phyloP scores from a whole-genome alignment of 2,113 vertebrate species.

The Ceratotherium simum region DNA sequence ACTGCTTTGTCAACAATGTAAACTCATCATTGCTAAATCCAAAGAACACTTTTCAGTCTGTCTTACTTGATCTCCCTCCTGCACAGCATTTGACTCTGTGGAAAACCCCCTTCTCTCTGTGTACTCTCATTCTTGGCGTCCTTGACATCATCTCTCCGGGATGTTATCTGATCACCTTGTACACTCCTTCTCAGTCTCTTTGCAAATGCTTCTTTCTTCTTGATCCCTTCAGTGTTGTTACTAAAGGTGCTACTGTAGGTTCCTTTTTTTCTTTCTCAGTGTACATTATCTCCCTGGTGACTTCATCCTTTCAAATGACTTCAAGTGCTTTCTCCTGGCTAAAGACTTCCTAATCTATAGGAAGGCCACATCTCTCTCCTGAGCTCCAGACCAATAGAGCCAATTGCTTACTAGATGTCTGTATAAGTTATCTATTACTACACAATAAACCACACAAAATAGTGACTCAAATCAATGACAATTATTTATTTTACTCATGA shows the following conservation, averaged over 20 bases:
- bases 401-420: background rate
- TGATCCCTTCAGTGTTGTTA: background rate
- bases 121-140: background rate
- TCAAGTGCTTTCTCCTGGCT: background rate
- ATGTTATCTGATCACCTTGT: background rate
- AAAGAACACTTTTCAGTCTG: background rate
- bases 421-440: background rate
- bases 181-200: background rate
- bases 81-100: background rate
- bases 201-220: background rate
- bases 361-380: background rate
- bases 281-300: background rate
- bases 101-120: background rate
- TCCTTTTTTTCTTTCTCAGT: background rate
- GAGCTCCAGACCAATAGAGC: background rate
- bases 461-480: background rate
- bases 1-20: background rate
- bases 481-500: slow-evolving; percentile 25
- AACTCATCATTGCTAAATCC: slow-evolving; percentile 25
- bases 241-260: background rate
- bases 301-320: background rate
- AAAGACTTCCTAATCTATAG: background rate
- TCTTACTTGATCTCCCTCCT: background rate
- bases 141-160: background rate
- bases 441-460: background rate